Evolutionary conservation across 2,888 invertebrate genomes (phyloP), one percentile per base, ranked within the genome.

Genomic region (Theretra japonica): DNA sequence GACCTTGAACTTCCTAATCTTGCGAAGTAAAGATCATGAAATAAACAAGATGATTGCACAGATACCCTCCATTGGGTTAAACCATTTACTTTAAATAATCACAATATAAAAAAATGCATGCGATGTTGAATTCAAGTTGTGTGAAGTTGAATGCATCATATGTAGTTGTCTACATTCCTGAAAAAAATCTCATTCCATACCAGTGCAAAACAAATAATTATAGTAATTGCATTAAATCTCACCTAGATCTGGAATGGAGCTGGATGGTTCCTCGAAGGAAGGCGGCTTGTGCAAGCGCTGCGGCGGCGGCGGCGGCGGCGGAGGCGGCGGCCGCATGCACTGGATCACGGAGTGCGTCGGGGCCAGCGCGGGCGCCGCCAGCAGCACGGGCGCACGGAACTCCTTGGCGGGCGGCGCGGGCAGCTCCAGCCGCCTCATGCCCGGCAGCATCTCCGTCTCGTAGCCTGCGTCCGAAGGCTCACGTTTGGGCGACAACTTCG

Each of bases 211-310:
- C 30, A 15, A 30, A 71, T 69, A 11, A 48, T 70, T 53, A 58
- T 17, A 30, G 53, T 58, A 58, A 33, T 41, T 48, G 30, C 50
- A 72, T 33, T 57, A 28, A 15, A 72, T 95, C 97, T 97, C 88
- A 97, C 97, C 97, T 95, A 97, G 95, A 95, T 97, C 97, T 78
- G 97, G 97, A 90, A 97, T 97, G 82, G 97, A 97, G 94, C 97
- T 97, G 79, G 97, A 97, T 17, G 97, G 97, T 89, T 97, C 97
- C 92, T 97, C 97, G 88, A 96, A 95, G 79, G 93, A 89, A 69
- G 95, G 95, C 53, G 92, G 93, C 80, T 93, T 94, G 87, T 92
- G 90, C 81, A 94, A 94, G 65, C 95, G 95, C 15, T 85, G 88
- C 5, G 92, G 90, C 11, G 90, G 95, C 19, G 95, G 94, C 59